Evolutionary conservation across 2,113 vertebrate genomes (phyloP), one percentile per base, ranked within the genome.

Genomic region (Notarius quadriscutis): DNA sequence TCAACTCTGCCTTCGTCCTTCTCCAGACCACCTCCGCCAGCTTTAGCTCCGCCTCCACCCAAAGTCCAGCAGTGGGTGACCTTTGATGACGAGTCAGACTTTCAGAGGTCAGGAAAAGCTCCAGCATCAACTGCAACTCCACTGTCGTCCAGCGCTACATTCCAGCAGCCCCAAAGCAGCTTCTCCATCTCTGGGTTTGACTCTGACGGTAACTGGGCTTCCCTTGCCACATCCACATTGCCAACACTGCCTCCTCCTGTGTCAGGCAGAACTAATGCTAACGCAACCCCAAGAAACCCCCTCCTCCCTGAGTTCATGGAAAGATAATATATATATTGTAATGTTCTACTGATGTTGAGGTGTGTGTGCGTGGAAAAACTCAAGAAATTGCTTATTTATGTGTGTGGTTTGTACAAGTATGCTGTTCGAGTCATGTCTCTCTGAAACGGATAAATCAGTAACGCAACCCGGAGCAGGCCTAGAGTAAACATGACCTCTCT

Each of bases 11-110:
- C 90, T 0, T 84, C 84, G 0, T 86, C 93, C 11, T 93, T 91
- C 48, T 91, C 89, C 51, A 62, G 91, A 18, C 91, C 91, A 25
- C 91, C 89, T 1, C 81, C 90, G 41, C 80, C 88, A 92, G 7
- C 91, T 86, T 91, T 94, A 69, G 25, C 89, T 78, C 77, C 91
- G 27, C 74, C 87, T 90, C 65, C 77, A 50, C 72, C 88, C 27
- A 89, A 91, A 65, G 5, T 90, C 92, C 94, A 94, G 94, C 96
- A 94, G 65, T 99, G 98, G 98, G 97, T 99, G 89, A 99, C 97
- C 25, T 95, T 96, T 7, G 94, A 95, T 82, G 94, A 96, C 0
- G 93, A 94, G 77, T 90, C 86, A 7, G 86, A 90, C 81, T 93
- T 89, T 72, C 53, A 82, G 7, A 41, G 10, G 20, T 72, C 85